These are phyloP conservation scores for Glaucidium brasilianum DNA, from an alignment of 2,113 vertebrate genomes.

Conservation along the genomic window DNA sequence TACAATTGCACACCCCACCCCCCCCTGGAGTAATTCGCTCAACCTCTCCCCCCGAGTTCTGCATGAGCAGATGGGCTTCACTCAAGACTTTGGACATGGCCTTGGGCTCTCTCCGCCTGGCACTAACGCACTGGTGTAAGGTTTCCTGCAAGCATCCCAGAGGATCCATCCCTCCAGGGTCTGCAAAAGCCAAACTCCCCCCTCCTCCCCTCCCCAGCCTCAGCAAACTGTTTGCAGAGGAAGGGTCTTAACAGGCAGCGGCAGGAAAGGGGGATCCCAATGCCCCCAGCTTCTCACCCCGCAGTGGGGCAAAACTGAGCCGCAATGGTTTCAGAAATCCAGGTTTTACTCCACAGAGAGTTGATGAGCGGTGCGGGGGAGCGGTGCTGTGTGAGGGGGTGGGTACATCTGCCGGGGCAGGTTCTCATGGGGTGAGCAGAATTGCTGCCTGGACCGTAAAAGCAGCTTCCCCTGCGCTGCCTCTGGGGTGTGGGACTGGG, in stretches of 20 bases:
- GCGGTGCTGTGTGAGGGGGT: rapidly evolving
- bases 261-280: not conserved
- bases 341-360: rapidly evolving
- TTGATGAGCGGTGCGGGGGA: rapidly evolving
- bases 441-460: not conserved
- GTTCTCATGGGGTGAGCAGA: rapidly evolving
- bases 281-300: not conserved
- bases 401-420: not conserved
- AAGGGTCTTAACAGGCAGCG: not conserved
- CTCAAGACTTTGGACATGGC: not conserved
- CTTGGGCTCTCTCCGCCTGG: not conserved
- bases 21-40: not conserved
- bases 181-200: not conserved
- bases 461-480: rapidly evolving
- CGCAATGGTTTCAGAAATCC: not conserved
- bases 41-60: not conserved
- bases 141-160: not conserved
- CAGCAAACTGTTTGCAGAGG: not conserved
- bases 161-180: not conserved
- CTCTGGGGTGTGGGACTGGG: not conserved
- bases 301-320: not conserved
- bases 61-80: not conserved
- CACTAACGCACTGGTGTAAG: not conserved
- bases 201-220: too few relatives aligned
- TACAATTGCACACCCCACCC: not conserved